A percentile compares a stretch with the other conserved stretches of the same genome.
phyloP scores from a whole-genome alignment of 2,797 vertebrate genomes.

The Pseudochirops corinnae region DNA sequence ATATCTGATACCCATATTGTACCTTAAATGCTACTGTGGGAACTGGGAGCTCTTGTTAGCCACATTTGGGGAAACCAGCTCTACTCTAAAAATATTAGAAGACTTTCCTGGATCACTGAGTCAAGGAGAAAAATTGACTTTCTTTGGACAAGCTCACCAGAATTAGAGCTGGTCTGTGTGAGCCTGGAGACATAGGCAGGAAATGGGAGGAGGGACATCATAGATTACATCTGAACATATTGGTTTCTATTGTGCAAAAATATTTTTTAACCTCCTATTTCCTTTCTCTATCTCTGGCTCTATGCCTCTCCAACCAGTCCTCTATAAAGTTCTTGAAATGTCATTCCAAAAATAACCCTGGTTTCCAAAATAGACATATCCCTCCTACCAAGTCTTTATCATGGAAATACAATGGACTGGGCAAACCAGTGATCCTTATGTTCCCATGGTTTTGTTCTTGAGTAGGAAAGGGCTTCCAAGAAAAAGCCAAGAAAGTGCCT shows the following conservation, averaged over 20 bases:
- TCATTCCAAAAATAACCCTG: neutral
- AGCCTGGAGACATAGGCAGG: neutral
- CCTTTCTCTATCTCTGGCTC: neutral
- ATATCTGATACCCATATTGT: neutral
- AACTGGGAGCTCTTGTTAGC: neutral
- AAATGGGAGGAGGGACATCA: neutral
- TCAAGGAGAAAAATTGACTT: neutral
- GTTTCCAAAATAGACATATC: neutral
- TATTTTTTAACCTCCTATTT: neutral
- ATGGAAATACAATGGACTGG: neutral
- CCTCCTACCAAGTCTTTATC: neutral
- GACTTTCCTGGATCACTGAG: neutral
- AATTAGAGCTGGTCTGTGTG: neutral
- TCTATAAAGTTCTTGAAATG: neutral
- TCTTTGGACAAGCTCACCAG: neutral
- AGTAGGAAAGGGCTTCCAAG: neutral
- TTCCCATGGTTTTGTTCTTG: neutral
- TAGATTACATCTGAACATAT: neutral
- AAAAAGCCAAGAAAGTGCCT: neutral
- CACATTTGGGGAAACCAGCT: neutral
- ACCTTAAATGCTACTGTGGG: neutral
- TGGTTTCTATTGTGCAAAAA: neutral
- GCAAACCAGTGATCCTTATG: neutral
- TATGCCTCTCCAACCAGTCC: neutral
- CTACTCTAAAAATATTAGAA: neutral